Evolutionary conservation across 2,113 vertebrate genomes (phyloP), one percentile per base, ranked within the genome.

Genomic region (Hucho hucho): DNA sequence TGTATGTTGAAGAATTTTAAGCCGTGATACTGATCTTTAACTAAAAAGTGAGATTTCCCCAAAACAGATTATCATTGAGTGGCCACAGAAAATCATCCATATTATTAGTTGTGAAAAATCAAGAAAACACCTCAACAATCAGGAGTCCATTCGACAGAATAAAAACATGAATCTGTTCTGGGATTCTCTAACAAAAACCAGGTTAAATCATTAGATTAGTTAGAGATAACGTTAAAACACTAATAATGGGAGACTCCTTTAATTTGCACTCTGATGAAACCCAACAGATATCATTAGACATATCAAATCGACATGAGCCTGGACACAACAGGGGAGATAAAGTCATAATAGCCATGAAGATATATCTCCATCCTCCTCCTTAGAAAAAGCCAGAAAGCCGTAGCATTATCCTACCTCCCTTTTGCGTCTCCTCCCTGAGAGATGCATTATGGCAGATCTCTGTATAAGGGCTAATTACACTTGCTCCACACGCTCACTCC

Each of bases 361-460:
- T 63, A 76, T 64, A 79, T 53, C 49, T 53, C 75, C 73, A 73
- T 49, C 32, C 25, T 76, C 25, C 70, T 24, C 63, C 74, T 66
- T 73, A 25, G 12, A 65, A 70, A 37, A 61, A 20, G 28, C 18
- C 69, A 73, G 74, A 78, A 72, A 75, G 69, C 16, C 37, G 67
- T 69, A 80, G 74, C 71, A 76, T 77, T 80, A 77, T 82, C 64
- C 76, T 75, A 13, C 43, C 70, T 25, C 22, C 20, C 65, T 20
- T 64, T 76, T 79, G 64, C 70, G 78, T 77, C 63, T 66, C 71
- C 18, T 83, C 73, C 49, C 67, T 25, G 18, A 56, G 72, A 68
- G 75, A 75, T 79, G 81, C 74, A 82, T 83, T 79, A 82, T 77
- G 73, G 69, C 66, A 63, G 64, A 81, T 75, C 82, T 79, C 77